phyloP scores from a whole-genome alignment of 2,113 vertebrate species.

The Lepus americanus region DNA sequence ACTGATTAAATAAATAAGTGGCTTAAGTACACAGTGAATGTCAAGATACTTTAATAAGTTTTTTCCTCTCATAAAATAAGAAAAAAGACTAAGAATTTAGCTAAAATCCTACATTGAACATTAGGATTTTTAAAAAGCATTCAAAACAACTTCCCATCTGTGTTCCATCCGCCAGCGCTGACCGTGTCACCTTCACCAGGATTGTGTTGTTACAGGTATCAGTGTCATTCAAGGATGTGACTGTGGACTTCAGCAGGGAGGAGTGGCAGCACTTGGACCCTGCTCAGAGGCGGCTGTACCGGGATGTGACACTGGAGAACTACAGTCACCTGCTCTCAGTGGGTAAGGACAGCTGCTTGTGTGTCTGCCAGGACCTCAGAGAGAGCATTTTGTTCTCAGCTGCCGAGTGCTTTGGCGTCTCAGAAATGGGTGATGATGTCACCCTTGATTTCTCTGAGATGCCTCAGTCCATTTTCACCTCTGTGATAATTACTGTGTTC shows the following conservation, averaged over 20 bases:
- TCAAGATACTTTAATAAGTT: not conserved
- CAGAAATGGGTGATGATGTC: not conserved
- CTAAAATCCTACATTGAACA: not conserved
- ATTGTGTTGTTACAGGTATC: conserved; percentile 67
- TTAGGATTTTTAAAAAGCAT: conserved; percentile 6
- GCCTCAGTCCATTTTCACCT: not conserved
- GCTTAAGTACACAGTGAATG: not conserved
- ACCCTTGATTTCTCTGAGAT: conserved; percentile 14
- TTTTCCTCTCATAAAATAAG: conserved; percentile 44
- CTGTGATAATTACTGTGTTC: conserved; percentile 33
- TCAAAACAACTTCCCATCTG: not conserved
- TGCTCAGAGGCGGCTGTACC: conserved; percentile 66
- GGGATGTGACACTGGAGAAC: conserved; percentile 76
- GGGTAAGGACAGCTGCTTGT: conserved; percentile 28
- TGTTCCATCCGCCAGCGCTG: not conserved
- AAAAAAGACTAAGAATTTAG: conserved; percentile 22
- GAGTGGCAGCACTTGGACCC: conserved; percentile 73
- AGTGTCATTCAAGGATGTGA: conserved; percentile 69
- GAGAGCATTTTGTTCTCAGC: conserved; percentile 9
- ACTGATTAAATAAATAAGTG: conserved; percentile 7
- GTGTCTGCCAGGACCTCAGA: not conserved
- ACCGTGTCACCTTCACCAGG: conserved; percentile 36
- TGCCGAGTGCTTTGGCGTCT: conserved; percentile 9
- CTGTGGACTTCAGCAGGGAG: conserved; percentile 75
- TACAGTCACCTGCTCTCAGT: conserved; percentile 69